Base-by-base conservation (phyloP, 2,113 vertebrate genomes). In the Emydocephalus ijimae region DNA sequence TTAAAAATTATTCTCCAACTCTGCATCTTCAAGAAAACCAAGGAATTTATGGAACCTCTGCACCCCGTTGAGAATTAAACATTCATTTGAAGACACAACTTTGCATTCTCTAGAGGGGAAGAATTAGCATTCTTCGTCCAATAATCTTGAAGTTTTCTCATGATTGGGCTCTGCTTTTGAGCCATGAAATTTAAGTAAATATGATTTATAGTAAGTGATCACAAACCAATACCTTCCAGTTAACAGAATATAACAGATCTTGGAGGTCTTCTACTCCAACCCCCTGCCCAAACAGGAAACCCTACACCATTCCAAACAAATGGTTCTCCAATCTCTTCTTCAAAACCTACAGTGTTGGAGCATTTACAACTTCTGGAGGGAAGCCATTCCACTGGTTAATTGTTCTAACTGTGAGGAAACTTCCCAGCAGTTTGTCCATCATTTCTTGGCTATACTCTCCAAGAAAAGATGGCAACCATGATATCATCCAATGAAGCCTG, bases 1-100 rank as follows among this genome's bases (percentile, higher is more conserved):
- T 96, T 95, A 97, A 69, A 59, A 97, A 93, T 86, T n/a, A 57
- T 56, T 90, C 90, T 87, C 88, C 90, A 93, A 64, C n/a, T 89
- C 52, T 29, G 15, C 15, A 20, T 34, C 74, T 34, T 61, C 56
- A 39, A 56, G 69, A 61, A 57, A 50, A 0, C 43, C 69, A n/a
- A 81, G 69, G n/a, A 20, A 81, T 39, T 81, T 39, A 20, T 15
- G 20, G n/a, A 90, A 90, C 7, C 15, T 12, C 6, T 55, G n/a
- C 34, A 54, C 15, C 2, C 9, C 24, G 2, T 21, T n/a, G 39
- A 50, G 88, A 55, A 89, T 89, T 89, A 24, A 89, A 61, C 34
- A 15, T 48, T 56, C 10, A 48, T 89, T 48, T 48, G 23, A 48
- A 39, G 54, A 20, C 6, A n/a, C 24, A 2, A 34, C 7, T 81